Evolutionary conservation across 35 echinoderm and acorn worm genomes (phyloP), one percentile per base, ranked within the genome.

Genomic region (Ophiothrix spiculata): DNA sequence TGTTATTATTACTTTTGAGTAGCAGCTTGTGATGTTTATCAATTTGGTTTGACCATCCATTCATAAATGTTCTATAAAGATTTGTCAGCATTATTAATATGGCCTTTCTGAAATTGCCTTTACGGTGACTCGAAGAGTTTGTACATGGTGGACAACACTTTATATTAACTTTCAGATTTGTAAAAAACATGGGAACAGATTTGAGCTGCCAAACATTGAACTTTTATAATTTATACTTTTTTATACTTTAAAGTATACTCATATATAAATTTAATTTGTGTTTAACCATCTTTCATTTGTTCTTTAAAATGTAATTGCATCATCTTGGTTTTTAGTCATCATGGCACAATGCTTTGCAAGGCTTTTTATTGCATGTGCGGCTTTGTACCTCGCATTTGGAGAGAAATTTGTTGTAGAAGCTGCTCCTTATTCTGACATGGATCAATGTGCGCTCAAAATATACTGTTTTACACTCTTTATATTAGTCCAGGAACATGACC

Each of bases 121-220:
- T n/a, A n/a, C n/a, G n/a, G n/a, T n/a, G n/a, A n/a, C n/a, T n/a
- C n/a, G n/a, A n/a, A n/a, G n/a, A n/a, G n/a, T n/a, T n/a, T n/a
- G n/a, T n/a, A n/a, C n/a, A n/a, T n/a, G n/a, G n/a, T n/a, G n/a
- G n/a, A n/a, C n/a, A n/a, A n/a, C n/a, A n/a, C n/a, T n/a, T n/a
- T n/a, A 37, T 89, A 21, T 37, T 81, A 40, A 39, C 49, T 64
- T 82, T 89, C 64, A 32, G 79, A 19, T 89, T 89, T 56, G 87
- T 89, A 37, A 83, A 81, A 80, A 54, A 74, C 11, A 34, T 15
- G 76, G 77, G 81, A 69, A 80, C 64, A 33, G 64, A 17, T 41
- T 56, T 81, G 86, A 77, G 45, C 40, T 86, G 28, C 35, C 32
- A 4, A 86, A 86, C 39, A 14, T 86, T 40, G 84, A 38, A 42